phyloP scores from a whole-genome alignment of 2,797 vertebrate genomes.

The Macroramphosus scolopax region DNA sequence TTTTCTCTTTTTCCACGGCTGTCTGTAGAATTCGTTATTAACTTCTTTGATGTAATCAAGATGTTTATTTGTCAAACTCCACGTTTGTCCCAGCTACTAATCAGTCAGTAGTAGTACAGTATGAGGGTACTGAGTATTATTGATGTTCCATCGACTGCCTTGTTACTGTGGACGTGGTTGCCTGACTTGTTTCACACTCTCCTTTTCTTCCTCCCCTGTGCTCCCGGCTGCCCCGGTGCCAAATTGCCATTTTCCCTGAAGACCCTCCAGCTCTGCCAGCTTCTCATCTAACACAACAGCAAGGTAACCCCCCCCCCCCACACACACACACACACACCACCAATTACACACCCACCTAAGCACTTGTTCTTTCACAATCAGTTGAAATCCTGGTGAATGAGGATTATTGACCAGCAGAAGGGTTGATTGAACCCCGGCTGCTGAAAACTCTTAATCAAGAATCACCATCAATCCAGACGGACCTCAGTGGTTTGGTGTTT shows the following conservation, averaged over 20 bases:
- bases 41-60: no score
- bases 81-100: no score
- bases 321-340: neutral
- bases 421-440: neutral
- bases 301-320: slow-evolving; percentile 60
- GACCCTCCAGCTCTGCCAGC: slow-evolving; percentile 80
- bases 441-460: no score
- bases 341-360: slow-evolving; percentile 4
- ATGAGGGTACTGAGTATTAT: neutral
- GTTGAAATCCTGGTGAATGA: neutral
- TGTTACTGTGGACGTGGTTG: neutral
- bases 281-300: slow-evolving; percentile 70
- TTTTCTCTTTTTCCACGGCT: no score
- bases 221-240: slow-evolving; percentile 10
- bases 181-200: slow-evolving; percentile 19
- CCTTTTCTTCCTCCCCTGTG: slow-evolving; percentile 23
- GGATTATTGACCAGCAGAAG: neutral
- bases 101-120: neutral
- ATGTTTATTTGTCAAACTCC: no score
- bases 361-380: slow-evolving; percentile 2
- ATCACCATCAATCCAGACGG: no score
- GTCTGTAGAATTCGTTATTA: no score
- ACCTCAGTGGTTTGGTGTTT: no score
- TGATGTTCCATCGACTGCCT: neutral
- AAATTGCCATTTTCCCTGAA: slow-evolving; percentile 45